Percentiles rank a stretch among this genome's conserved stretches.
Evolutionary conservation across 1,140 invertebrate genomes (phyloP).

Genomic region (Drosophila sturtevanti): DNA sequence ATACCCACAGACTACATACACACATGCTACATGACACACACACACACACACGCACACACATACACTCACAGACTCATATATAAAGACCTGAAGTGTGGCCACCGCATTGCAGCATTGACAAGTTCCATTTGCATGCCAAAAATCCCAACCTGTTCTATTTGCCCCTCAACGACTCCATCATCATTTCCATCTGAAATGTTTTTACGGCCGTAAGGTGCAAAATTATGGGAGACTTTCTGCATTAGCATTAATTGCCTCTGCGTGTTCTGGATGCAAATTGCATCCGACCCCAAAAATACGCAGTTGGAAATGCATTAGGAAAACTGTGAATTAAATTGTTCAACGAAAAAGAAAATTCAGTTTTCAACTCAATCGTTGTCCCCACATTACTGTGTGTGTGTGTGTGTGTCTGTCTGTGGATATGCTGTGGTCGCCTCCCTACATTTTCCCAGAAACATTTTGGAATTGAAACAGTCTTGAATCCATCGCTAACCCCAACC

Average conservation of each 20-base stretch:
- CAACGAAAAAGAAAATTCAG: constrained; percentile 1
- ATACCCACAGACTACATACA: constrained; percentile 13
- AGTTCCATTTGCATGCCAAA: constrained; percentile 66
- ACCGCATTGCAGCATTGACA: constrained; percentile 64
- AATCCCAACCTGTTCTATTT: constrained; percentile 12
- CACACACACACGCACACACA: constrained; percentile 4
- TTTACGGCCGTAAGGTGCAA: constrained; percentile 55
- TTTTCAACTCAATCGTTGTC: neutral
- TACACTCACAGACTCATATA: neutral
- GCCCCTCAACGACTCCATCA: constrained; percentile 9
- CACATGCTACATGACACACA: neutral
- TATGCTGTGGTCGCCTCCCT: neutral
- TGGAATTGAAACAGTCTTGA: constrained; percentile 68
- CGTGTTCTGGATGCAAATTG: constrained; percentile 35
- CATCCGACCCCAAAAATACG: neutral
- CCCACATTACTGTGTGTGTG: neutral
- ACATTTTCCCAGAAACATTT: constrained; percentile 48
- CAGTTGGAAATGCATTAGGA: constrained; percentile 3
- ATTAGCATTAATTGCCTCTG: constrained; percentile 68
- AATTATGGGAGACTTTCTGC: constrained; percentile 56
- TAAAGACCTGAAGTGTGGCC: constrained; percentile 1
- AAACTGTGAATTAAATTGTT: constrained; percentile 9
- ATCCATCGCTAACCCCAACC: constrained; percentile 12
- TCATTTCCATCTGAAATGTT: constrained; percentile 19
- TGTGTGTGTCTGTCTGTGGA: no score